Evolutionary conservation across 2,113 vertebrate species (phyloP), one percentile per base, ranked within the genome.

Genomic region (Sylvilagus bachmani): DNA sequence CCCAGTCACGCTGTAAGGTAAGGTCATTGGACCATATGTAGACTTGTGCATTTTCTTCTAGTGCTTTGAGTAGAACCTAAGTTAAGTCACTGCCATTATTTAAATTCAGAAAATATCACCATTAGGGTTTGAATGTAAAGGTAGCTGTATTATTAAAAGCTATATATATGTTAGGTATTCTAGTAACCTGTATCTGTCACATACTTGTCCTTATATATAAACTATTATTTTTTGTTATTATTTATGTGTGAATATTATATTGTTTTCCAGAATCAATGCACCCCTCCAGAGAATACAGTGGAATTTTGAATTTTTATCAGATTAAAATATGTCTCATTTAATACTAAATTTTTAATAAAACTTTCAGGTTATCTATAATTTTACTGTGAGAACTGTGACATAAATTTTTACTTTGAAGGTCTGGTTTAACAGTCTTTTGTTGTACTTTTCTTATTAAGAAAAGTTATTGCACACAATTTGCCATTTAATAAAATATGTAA

Each of bases 181-280:
- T 69, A 36, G 7, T 71, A 53, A 88, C 31, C 12, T 6, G 24
- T 71, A 31, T 33, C n/a, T 31, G 10, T 86, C n/a, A 73, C 49
- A 71, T 4, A 51, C 29, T 33, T 81, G n/a, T 62, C 31, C 25
- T 92, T 83, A 80, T 22, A 14, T 29, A 25, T 10, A 86, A 10
- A 38, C 21, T 87, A 10, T 51, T 80, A 33, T 64, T 71, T 90
- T 96, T 90, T 78, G 22, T 92, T 90, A 88, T 21, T 94, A 64
- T 91, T 93, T 89, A 11, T 25, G 9, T 95, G 29, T 88, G 9
- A 19, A 36, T 93, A 6, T 71, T 53, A 73, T 6, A 53, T 51
- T 78, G 51, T 82, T 88, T 86, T 70, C 44, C n/a, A 87, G 79
- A 94, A 62, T 93, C 38, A 78, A 49, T 16, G 55, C 55, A 64